Evolutionary conservation across 2,888 invertebrate genomes (phyloP), one percentile per base, ranked within the genome.

Genomic region (Euphydryas editha): DNA sequence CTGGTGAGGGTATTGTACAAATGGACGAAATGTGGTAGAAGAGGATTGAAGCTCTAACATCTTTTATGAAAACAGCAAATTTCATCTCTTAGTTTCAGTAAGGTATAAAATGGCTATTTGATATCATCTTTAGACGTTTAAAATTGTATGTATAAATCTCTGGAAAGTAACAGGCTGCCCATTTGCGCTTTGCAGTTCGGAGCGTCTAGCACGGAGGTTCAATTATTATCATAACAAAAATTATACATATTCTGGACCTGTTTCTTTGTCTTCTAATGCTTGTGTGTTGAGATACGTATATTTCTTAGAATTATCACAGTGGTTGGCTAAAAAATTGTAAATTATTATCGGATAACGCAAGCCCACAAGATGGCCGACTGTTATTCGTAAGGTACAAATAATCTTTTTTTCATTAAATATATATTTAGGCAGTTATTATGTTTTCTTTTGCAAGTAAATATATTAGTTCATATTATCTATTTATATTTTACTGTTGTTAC

Each of bases 361-460:
- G 90, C 88, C 91, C 85, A 90, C 92, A 92, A 92, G 88, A 92
- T 92, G 92, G 92, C 92, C 92, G 92, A 90, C 92, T 88, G 88
- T 89, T 91, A 86, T 90, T 92, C 87, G 90, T 92, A 89, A 91
- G 90, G 91, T 91, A 90, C 85, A 83, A 86, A 83, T 84, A 82
- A 84, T 83, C 78, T 80, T 85, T 81, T n/a, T 78, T 76, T 75
- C 81, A 78, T 71, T 76, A 74, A 76, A 77, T 70, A 58, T 71
- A 64, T 67, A 30, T 62, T 62, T 54, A 54, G 59, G 56, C 67
- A 51, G 44, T 67, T 62, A 59, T 62, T 72, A 64, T 20, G 57
- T 58, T 64, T 66, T 62, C 62, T 51, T 67, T 66, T 63, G 42
- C 57, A 70, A 39, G 70, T 72, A 64, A 72, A 59, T 67, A n/a